Evolutionary conservation across 2,888 invertebrate genomes (phyloP).

Genomic region (Acronicta psi): DNA sequence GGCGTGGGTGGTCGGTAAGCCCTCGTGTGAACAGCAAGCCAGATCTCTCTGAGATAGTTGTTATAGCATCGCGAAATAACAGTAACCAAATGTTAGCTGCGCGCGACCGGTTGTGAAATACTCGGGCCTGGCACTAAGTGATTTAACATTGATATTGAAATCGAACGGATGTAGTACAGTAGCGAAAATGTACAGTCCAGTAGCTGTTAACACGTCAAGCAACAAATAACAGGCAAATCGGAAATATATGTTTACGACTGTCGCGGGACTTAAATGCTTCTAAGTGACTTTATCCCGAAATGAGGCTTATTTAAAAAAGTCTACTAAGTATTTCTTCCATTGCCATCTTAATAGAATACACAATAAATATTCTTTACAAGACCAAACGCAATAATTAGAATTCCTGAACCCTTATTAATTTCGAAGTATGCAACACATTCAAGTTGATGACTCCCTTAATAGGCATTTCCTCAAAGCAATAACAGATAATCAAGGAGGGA

Average conservation of each 20-base stretch:
- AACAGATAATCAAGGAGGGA: conserved; percentile 38
- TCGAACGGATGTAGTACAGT: conserved; percentile 13
- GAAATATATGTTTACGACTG: too few relatives aligned
- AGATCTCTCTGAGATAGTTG: conserved; percentile 52
- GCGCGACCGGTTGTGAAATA: conserved; percentile 54
- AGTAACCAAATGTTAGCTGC: conserved; percentile 62
- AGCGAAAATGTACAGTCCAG: conserved; percentile 15
- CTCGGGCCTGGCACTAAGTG: conserved; percentile 26
- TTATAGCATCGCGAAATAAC: conserved; percentile 63
- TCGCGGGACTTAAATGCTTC: too few relatives aligned
- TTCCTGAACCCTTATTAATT: conserved; percentile 19
- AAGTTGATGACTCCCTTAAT: conserved; percentile 19
- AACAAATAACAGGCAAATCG: too few relatives aligned
- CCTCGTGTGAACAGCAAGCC: conserved; percentile 66
- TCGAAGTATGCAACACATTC: conserved; percentile 12
- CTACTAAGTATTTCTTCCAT: neutral
- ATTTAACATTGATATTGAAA: conserved; percentile 61
- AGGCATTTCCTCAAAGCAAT: conserved; percentile 28
- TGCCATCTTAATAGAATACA: neutral
- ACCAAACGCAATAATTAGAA: conserved; percentile 10
- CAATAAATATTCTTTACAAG: neutral
- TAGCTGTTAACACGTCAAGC: neutral
- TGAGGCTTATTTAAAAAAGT: neutral
- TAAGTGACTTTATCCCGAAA: neutral
- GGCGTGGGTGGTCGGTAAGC: conserved; percentile 64